These are phyloP conservation scores for Leucozona laternaria DNA, from an alignment of 2,888 invertebrate genomes.

Conservation along the genomic window DNA sequence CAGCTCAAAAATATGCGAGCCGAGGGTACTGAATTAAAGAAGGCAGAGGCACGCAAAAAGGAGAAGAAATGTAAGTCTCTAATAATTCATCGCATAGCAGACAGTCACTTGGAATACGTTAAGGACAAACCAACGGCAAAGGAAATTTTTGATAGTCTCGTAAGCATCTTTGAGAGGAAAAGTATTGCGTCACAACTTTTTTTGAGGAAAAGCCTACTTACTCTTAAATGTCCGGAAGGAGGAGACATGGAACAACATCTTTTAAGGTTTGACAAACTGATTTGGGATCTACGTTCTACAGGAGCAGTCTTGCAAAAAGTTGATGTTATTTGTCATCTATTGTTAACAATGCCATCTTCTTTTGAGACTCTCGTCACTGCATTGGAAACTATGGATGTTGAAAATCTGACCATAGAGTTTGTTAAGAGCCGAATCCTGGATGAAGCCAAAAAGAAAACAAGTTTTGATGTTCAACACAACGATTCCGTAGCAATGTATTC, in stretches of 20 bases:
- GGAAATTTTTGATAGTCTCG: background rate
- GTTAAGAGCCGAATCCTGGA: background rate
- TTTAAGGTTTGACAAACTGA: background rate
- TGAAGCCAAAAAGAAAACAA: background rate
- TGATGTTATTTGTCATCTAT: background rate
- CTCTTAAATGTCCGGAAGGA: background rate
- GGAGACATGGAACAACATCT: slow-evolving; percentile 8
- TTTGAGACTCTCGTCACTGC: background rate
- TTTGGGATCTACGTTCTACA: background rate
- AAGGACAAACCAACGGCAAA: background rate
- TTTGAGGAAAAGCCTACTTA: background rate
- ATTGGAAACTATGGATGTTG: background rate
- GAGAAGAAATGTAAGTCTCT: background rate
- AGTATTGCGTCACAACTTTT: background rate
- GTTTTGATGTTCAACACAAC: background rate
- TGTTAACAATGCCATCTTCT: background rate
- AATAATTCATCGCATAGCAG: background rate
- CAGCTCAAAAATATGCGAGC: no score
- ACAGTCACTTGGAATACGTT: slow-evolving; percentile 1
- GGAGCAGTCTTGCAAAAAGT: background rate
- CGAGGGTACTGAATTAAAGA: background rate
- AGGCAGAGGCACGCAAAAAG: background rate
- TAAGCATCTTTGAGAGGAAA: background rate
- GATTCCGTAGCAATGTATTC: background rate
- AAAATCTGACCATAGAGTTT: background rate